These are phyloP conservation scores for Dicycla oo DNA, from an alignment of 2,888 invertebrate genomes.

Conservation along the genomic window DNA sequence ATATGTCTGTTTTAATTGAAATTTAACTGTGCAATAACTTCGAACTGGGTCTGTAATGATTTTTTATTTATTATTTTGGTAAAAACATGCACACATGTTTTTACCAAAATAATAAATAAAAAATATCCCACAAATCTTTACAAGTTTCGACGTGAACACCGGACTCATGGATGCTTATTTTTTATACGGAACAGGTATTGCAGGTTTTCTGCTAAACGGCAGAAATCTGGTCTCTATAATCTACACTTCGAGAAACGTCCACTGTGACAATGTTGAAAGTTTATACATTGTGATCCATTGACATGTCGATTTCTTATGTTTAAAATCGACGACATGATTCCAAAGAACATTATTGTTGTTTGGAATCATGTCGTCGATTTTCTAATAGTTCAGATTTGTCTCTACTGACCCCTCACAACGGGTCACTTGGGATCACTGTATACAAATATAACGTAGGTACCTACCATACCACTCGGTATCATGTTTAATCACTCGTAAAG, in stretches of 20 bases:
- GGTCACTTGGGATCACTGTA: not conserved
- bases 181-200: conserved; percentile 13
- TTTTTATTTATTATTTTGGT: no score
- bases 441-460: no score
- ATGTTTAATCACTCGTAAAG: not conserved
- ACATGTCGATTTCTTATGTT: not conserved
- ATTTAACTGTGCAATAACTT: no score
- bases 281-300: no score
- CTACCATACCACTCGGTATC: not conserved
- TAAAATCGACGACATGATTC: not conserved
- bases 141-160: not conserved
- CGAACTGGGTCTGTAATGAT: no score
- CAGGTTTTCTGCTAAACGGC: conserved; percentile 1
- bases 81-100: no score
- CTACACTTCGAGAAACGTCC: not conserved
- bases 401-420: not conserved
- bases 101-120: no score
- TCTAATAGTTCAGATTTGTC: not conserved
- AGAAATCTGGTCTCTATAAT: conserved; percentile 19
- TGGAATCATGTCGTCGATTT: not conserved
- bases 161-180: conserved; percentile 13
- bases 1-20: no score
- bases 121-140: not conserved
- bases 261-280: not conserved
- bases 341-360: not conserved